Percentiles rank a stretch among this genome's conserved stretches.
Evolutionary conservation across 2,888 invertebrate genomes (phyloP).

Genomic region (Callimorpha dominula): DNA sequence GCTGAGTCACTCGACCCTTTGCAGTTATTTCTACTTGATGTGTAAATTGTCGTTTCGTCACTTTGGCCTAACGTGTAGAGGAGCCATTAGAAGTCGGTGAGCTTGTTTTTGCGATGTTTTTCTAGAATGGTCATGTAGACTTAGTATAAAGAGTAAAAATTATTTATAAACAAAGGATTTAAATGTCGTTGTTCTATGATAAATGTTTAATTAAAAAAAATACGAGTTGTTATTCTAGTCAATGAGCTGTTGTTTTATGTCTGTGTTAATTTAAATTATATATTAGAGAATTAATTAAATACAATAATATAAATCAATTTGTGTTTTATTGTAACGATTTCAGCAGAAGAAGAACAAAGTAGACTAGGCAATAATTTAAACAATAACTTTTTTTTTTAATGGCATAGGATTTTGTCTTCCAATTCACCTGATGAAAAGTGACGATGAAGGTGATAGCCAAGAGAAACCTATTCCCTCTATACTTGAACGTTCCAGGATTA

Average conservation of each 20-base stretch:
- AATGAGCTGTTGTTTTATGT: conserved; percentile 78
- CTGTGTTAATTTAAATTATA: conserved; percentile 71
- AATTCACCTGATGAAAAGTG: too few species aligned
- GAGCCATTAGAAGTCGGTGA: background rate
- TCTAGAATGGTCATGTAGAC: conserved; percentile 44
- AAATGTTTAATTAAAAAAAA: conserved; percentile 73
- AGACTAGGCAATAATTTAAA: too few species aligned
- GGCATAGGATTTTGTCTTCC: too few species aligned
- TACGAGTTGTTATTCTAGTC: conserved; percentile 83
- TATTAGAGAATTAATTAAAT: conserved; percentile 52
- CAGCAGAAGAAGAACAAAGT: too few species aligned
- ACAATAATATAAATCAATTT: conserved; percentile 32
- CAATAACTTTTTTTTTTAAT: too few species aligned
- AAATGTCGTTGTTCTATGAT: conserved; percentile 76
- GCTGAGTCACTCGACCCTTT: background rate
- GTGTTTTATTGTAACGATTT: conserved; percentile 10
- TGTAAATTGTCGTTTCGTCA: background rate
- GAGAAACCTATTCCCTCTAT: too few species aligned
- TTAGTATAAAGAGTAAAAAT: conserved; percentile 29
- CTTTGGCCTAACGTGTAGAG: conserved; percentile 6
- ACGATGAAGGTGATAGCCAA: too few species aligned
- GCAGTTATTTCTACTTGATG: background rate
- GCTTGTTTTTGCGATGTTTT: conserved; percentile 49
- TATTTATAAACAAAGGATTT: conserved; percentile 58
- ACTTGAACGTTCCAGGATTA: too few species aligned